Conservation (phyloP, 2,797 vertebrate genomes). For the Rhynchotus rufescens region DNA sequence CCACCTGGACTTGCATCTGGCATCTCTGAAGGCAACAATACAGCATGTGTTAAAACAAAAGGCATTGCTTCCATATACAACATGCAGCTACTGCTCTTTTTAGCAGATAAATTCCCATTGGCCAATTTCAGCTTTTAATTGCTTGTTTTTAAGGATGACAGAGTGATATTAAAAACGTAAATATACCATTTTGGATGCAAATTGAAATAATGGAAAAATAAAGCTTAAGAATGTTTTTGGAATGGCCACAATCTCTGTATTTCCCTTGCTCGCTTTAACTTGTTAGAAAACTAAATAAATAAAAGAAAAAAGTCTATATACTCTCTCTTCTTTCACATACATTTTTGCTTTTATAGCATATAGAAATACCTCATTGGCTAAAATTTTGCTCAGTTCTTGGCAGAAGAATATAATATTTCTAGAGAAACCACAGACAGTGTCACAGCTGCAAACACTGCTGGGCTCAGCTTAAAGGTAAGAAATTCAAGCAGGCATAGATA, state of each 20-base stretch:
- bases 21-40: background rate
- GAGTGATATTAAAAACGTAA: background rate
- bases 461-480: background rate
- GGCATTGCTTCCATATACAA: background rate
- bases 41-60: background rate
- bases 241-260: background rate
- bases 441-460: background rate
- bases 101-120: background rate
- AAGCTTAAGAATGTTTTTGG: background rate
- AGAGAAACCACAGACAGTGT: background rate
- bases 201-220: background rate
- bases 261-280: background rate
- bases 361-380: background rate
- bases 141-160: background rate
- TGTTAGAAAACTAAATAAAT: background rate
- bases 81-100: background rate
- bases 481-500: background rate
- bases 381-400: background rate
- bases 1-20: background rate
- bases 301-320: background rate
- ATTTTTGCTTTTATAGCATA: background rate
- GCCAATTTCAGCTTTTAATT: background rate
- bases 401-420: background rate
- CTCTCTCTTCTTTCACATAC: background rate
- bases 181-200: background rate